These are phyloP conservation scores for Actenoides hombroni DNA, from an alignment of 2,113 vertebrate genomes.

Conservation along the genomic window DNA sequence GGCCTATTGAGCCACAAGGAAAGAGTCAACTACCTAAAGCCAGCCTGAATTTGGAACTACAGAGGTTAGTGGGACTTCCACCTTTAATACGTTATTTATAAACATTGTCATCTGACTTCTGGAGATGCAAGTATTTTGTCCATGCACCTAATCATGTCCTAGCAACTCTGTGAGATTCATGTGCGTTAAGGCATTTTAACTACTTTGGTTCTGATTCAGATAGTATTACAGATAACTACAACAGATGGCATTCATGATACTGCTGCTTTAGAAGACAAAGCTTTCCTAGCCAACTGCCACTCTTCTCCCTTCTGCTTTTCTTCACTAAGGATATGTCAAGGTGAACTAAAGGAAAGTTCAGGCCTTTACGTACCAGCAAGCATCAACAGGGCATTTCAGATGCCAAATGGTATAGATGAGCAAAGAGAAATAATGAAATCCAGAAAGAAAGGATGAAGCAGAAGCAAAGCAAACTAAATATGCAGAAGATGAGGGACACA, in stretches of 20 bases:
- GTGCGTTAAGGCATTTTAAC: neutral
- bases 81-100: neutral
- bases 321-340: constrained; percentile 36
- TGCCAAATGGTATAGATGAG: neutral
- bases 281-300: constrained; percentile 28
- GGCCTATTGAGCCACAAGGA: neutral
- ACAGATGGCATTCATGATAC: constrained; percentile 22
- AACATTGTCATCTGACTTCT: neutral
- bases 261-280: constrained; percentile 46
- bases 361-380: neutral
- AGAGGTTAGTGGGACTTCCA: neutral
- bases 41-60: neutral
- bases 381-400: neutral
- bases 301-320: constrained; percentile 26
- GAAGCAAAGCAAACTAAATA: neutral
- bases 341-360: constrained; percentile 23
- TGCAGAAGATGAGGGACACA: neutral
- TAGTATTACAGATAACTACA: neutral
- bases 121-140: neutral
- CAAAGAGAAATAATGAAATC: neutral
- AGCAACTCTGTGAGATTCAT: neutral
- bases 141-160: neutral
- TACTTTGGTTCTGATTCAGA: neutral
- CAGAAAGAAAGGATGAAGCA: neutral
- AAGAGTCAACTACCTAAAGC: neutral